Evolutionary conservation across 2,113 vertebrate species (phyloP).

Genomic region (Gallinago media): DNA sequence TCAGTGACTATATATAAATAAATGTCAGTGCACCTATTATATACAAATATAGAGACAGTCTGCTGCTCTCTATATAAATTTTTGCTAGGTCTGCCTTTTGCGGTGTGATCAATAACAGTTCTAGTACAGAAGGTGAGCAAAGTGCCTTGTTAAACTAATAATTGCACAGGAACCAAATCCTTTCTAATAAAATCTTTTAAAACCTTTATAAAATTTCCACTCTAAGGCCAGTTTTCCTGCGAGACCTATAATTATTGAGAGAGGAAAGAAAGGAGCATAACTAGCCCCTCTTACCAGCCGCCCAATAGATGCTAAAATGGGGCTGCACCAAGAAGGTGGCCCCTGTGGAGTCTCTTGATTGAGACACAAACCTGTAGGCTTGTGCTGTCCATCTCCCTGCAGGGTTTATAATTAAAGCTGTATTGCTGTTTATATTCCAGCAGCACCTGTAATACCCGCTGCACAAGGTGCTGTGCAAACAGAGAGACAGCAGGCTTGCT

Average conservation of each 20-base stretch:
- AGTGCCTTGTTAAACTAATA: slow-evolving; percentile 57
- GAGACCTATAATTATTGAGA: slow-evolving; percentile 50
- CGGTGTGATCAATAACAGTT: slow-evolving; percentile 27
- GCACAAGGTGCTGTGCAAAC: slow-evolving; percentile 42
- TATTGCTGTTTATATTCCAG: slow-evolving; percentile 32
- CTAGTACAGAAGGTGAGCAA: neutral
- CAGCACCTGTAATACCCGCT: neutral
- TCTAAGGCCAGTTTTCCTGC: slow-evolving; percentile 27
- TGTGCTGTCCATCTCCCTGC: neutral
- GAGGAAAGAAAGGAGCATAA: slow-evolving; percentile 1
- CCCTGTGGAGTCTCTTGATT: slow-evolving; percentile 17
- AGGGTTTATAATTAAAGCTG: slow-evolving; percentile 32
- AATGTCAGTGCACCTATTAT: neutral
- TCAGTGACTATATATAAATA: neutral
- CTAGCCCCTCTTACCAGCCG: neutral
- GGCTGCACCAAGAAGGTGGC: neutral
- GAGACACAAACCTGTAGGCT: slow-evolving; percentile 17
- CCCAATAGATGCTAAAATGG: neutral
- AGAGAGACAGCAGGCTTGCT: neutral
- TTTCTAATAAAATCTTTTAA: slow-evolving; percentile 54
- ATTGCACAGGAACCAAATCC: slow-evolving; percentile 46
- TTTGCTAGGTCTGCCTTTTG: neutral
- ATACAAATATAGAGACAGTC: neutral
- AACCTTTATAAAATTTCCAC: slow-evolving; percentile 48
- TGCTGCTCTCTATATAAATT: neutral